phyloP scores from a whole-genome alignment of 1,140 invertebrate genomes.

The Penaeus chinensis region DNA sequence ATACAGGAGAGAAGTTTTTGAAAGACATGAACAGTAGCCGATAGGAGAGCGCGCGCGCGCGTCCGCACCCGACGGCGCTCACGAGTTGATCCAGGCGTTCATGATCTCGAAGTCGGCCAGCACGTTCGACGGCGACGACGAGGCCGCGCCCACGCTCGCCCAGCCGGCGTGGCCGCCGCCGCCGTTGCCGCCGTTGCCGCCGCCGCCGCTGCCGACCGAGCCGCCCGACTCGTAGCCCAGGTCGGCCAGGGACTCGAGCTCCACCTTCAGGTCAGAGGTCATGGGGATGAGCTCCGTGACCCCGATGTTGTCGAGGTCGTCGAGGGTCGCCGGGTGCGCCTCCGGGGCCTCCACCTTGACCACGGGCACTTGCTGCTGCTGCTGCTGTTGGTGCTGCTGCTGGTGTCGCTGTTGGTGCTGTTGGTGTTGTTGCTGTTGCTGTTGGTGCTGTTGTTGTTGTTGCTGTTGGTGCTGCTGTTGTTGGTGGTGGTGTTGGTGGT shows the following conservation, averaged over 20 bases:
- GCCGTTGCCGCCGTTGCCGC: background rate
- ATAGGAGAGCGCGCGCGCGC: background rate
- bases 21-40: constrained; percentile 13
- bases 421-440: constrained; percentile 65
- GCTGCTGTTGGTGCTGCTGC: constrained; percentile 67
- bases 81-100: constrained; percentile 64
- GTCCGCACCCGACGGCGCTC: constrained; percentile 7
- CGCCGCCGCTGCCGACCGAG: background rate
- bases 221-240: constrained; percentile 54
- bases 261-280: constrained; percentile 62
- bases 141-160: constrained; percentile 45
- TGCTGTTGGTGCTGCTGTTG: background rate
- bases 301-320: constrained; percentile 64
- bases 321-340: constrained; percentile 58
- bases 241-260: constrained; percentile 58
- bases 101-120: constrained; percentile 63
- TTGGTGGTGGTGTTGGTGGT: background rate
- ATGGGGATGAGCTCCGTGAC: constrained; percentile 63
- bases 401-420: constrained; percentile 67
- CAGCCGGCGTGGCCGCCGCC: constrained; percentile 17
- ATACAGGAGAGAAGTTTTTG: background rate
- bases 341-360: constrained; percentile 63
- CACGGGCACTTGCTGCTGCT: constrained; percentile 11
- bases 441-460: background rate
- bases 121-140: constrained; percentile 54